Evolutionary conservation across 2,888 invertebrate genomes (phyloP), one percentile per base, ranked within the genome.

Genomic region (Eupelmus urozonus): DNA sequence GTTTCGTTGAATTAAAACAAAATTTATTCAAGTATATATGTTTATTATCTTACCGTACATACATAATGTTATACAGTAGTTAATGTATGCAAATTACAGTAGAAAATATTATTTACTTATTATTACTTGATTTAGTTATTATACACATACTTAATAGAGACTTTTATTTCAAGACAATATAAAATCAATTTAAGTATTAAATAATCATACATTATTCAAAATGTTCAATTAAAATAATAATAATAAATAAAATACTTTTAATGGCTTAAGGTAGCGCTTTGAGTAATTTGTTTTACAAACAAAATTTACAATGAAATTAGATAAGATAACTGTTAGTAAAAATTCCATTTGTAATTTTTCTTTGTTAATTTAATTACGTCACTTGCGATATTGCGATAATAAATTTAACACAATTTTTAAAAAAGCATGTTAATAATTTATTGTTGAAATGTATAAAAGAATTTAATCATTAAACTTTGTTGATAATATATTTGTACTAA

Each of bases 391-490:
- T 27, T 34, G 34, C 27, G 25, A 57, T 57, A 11, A 70, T 7
- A 65, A 51, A 49, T 25, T 66, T 11, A 16, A 40, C 53, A 16
- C 9, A 53, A 40, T 40, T 72, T 49, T 72, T 63, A 62, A n/a
- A 34, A 18, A 63, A 42, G 53, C 11, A 63, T 62, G 49, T 53
- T 25, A 72, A 53, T 20, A 27, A 40, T 51, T 16, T 23, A 63
- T 62, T 53, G 40, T 72, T 62, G 51, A 67, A 51, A 40, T 49
- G 59, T 62, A 72, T 53, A 16, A 34, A 34, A 34, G n/a, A n/a
- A n/a, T 18, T 51, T 72, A 63, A 59, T 60, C 18, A 4, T 40
- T 69, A 23, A 72, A 16, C n/a, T 72, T 62, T 62, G 62, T 27
- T 42, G 20, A 34, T 42, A 23, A 49, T 51, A 51, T 34, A 60